Evolutionary conservation across 2,113 vertebrate genomes (phyloP), one percentile per base, ranked within the genome.

Genomic region (Perca flavescens): DNA sequence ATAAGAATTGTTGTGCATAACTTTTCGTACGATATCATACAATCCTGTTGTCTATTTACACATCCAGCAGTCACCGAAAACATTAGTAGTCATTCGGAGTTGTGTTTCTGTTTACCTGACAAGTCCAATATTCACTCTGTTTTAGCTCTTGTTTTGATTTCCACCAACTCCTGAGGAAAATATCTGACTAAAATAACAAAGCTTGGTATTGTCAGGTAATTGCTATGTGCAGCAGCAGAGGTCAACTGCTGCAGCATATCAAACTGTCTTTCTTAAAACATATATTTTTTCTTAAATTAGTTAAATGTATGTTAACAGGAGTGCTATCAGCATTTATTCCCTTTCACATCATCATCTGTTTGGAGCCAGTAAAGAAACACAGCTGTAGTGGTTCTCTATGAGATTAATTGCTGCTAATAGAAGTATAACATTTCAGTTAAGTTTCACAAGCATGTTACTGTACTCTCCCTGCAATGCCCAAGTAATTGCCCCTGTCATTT

Each of bases 371-470:
- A 65, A 19, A 49, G 16, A 28, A 68, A 36, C 57, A 6, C 28
- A 74, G 28, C 54, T 47, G n/a, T 11, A 6, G 14, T 17, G 2
- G 28, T 34, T 74, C 36, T 53, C 3, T 50, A 50, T 8, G 21
- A 50, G 69, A 74, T 16, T 11, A 68, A 56, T 25, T 49, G 28
- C 19, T 64, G 46, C 49, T 46, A 69, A 69, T 62, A 74, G 21
- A 49, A 79, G 71, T 56, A 34, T 19, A 25, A 52, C 22, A 54
- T 57, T 71, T 52, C 10, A 6, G 60, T 61, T 34, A 34, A 31
- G 52, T 78, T 58, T 69, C 60, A 81, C 31, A 17, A 80, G 71
- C 61, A 36, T 22, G 53, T 81, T 25, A 1, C 61, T 46, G 34
- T 25, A 7, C 17, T 61, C n/a, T 65, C 85, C 62, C 68, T 50